These are phyloP conservation scores for Labeo calbasu DNA, from an alignment of 2,797 vertebrate species.

Conservation along the genomic window DNA sequence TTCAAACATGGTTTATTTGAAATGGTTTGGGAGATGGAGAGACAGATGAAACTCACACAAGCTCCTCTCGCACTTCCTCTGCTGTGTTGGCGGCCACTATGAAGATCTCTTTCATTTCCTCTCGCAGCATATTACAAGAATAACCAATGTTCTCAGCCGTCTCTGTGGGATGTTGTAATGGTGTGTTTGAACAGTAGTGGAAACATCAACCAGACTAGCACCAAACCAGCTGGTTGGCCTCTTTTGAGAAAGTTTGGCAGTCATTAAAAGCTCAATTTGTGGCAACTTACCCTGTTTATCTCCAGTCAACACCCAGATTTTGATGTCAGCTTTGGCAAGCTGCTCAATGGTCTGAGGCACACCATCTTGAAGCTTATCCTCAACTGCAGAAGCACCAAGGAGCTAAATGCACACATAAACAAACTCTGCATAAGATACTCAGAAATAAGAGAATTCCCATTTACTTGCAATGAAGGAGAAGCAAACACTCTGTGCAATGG, in stretches of 20 bases:
- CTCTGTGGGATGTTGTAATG: slow-evolving; percentile 73
- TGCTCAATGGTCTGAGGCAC: slow-evolving; percentile 90
- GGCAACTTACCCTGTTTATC: slow-evolving; percentile 90
- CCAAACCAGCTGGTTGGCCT: background rate
- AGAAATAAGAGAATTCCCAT: background rate
- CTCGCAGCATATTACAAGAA: slow-evolving; percentile 90
- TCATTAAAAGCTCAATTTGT: background rate
- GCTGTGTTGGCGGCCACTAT: slow-evolving; percentile 78
- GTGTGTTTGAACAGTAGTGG: background rate
- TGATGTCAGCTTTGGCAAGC: slow-evolving; percentile 88
- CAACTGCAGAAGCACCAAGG: slow-evolving; percentile 90
- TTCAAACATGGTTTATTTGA: background rate
- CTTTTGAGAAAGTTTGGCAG: background rate
- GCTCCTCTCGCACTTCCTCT: slow-evolving; percentile 80
- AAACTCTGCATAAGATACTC: background rate
- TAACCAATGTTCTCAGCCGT: slow-evolving; percentile 95
- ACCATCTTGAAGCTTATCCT: slow-evolving; percentile 94
- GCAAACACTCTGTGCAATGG: background rate
- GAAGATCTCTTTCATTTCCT: slow-evolving; percentile 90
- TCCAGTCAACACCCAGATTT: slow-evolving; percentile 94
- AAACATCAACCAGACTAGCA: background rate
- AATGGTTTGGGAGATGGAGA: background rate
- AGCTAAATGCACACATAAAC: slow-evolving; percentile 73
- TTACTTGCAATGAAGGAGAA: background rate
- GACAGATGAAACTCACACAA: slow-evolving; percentile 77